Conservation (phyloP, 1,140 invertebrate species). For the Penaeus vannamei region DNA sequence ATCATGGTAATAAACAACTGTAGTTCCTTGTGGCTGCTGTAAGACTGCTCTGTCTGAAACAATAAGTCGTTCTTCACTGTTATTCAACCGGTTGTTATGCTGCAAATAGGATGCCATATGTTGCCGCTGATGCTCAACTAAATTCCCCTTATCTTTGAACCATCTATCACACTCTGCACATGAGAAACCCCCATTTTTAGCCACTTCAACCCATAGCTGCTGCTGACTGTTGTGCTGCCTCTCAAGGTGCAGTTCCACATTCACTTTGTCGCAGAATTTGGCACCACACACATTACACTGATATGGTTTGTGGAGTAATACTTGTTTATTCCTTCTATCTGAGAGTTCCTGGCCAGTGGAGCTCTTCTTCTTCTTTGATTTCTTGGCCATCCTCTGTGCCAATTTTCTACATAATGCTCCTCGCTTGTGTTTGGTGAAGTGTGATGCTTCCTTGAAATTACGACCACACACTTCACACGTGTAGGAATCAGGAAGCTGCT, state of each 20-base stretch:
- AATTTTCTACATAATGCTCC: constrained; percentile 65
- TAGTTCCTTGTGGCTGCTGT: constrained; percentile 34
- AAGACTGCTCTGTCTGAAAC: constrained; percentile 22
- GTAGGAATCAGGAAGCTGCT: constrained; percentile 35
- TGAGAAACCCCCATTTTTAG: constrained; percentile 49
- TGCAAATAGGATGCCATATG: constrained; percentile 56
- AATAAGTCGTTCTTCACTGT: constrained; percentile 12
- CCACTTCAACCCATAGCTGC: constrained; percentile 63
- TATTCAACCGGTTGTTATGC: constrained; percentile 28
- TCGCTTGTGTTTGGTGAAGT: constrained; percentile 67
- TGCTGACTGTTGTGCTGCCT: constrained; percentile 60
- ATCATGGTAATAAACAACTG: constrained; percentile 54
- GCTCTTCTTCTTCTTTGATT: constrained; percentile 55
- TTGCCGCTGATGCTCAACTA: constrained; percentile 58
- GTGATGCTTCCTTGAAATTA: constrained; percentile 59
- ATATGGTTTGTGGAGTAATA: constrained; percentile 62
- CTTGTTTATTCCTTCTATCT: constrained; percentile 36
- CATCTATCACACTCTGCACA: constrained; percentile 62
- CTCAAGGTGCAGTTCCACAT: constrained; percentile 66
- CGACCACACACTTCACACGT: constrained; percentile 64
- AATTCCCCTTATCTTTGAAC: constrained; percentile 55
- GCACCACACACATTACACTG: constrained; percentile 67
- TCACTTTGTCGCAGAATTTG: constrained; percentile 66
- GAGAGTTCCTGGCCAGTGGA: neutral
- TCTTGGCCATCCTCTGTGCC: constrained; percentile 64